Evolutionary conservation across 2,797 vertebrate species (phyloP).

Genomic region (Lepilemur ruficaudatus): DNA sequence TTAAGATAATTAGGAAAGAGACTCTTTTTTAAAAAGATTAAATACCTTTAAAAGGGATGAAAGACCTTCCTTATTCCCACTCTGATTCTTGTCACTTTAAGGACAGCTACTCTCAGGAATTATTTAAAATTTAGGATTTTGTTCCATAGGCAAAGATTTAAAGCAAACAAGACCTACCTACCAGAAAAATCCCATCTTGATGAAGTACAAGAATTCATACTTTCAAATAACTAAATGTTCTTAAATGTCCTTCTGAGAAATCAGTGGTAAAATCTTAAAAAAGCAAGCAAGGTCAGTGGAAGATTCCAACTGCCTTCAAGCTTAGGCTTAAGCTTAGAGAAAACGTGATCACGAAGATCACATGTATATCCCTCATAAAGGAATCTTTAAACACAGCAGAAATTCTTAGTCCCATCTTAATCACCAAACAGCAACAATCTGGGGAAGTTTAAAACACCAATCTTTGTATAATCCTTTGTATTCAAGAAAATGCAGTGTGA

Average conservation of each 20-base stretch:
- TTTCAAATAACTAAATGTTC: slow-evolving; percentile 14
- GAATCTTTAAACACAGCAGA: neutral
- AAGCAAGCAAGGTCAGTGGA: neutral
- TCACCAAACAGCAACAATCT: neutral
- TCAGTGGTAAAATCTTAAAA: slow-evolving; percentile 5
- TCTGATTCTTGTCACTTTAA: neutral
- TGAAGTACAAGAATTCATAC: neutral
- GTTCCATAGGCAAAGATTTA: neutral
- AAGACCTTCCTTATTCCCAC: neutral
- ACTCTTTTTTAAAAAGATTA: neutral
- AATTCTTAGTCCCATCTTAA: neutral
- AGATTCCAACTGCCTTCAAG: neutral
- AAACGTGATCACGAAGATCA: neutral
- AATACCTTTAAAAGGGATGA: neutral
- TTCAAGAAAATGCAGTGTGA: neutral
- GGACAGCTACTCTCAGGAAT: slow-evolving; percentile 1
- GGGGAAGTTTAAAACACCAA: neutral
- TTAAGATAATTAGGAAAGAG: neutral
- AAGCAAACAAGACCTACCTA: neutral
- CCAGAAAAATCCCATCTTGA: slow-evolving; percentile 6
- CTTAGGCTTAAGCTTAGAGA: neutral
- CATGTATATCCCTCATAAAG: neutral
- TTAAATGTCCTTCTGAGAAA: neutral
- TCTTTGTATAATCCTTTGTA: neutral
- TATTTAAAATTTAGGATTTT: slow-evolving; percentile 4